phyloP scores from a whole-genome alignment of 2,888 invertebrate genomes.

The Clostera curtula region DNA sequence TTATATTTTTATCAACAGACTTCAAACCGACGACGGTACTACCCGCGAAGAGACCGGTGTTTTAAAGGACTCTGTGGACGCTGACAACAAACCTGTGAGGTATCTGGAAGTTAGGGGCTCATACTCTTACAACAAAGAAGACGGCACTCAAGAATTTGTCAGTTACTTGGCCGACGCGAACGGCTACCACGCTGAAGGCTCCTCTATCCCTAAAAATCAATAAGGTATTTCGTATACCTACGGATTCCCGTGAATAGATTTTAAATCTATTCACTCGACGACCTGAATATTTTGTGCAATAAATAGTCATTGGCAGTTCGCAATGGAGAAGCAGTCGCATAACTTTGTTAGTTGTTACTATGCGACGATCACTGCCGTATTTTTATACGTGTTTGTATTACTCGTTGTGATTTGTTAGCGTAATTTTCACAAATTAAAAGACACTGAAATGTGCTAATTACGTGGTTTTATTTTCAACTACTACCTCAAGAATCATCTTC shows the following conservation, averaged over 20 bases:
- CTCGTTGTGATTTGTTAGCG: not conserved
- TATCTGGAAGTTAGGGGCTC: constrained; percentile 76
- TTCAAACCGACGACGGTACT: constrained; percentile 41
- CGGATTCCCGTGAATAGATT: no score
- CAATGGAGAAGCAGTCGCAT: not conserved
- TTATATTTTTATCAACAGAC: constrained; percentile 5
- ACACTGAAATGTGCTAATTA: not conserved
- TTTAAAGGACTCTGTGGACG: constrained; percentile 54
- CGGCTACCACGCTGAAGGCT: constrained; percentile 78
- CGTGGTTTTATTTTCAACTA: not conserved
- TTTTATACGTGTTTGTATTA: constrained; percentile 1
- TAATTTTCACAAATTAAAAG: constrained; percentile 1
- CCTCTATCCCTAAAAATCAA: constrained; percentile 78
- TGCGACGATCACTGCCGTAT: constrained; percentile 1
- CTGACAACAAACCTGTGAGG: constrained; percentile 72
- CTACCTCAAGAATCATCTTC: no score
- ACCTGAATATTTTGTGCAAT: no score
- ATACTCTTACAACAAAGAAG: constrained; percentile 71
- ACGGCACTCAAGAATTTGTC: constrained; percentile 70
- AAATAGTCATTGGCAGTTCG: no score
- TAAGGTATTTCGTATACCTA: no score
- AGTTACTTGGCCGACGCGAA: constrained; percentile 77
- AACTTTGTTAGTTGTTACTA: not conserved
- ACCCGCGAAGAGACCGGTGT: constrained; percentile 69
- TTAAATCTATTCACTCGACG: no score